These are phyloP conservation scores for Dysmachus trigonus DNA, from an alignment of 2,888 invertebrate species.

Conservation along the genomic window DNA sequence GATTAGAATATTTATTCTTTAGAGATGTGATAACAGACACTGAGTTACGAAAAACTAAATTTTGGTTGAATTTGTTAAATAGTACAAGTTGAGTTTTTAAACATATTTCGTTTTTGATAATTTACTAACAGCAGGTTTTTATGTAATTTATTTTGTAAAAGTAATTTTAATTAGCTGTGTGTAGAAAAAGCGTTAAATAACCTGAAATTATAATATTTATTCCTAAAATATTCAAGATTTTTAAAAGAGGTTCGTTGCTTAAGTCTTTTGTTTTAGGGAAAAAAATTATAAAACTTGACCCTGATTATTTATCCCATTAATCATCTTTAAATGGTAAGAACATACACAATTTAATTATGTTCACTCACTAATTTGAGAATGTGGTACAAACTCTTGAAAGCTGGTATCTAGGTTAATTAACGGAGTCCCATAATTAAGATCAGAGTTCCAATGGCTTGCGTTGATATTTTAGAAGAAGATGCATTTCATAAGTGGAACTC, in stretches of 20 bases:
- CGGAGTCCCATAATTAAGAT: not conserved
- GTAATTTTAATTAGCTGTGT: not conserved
- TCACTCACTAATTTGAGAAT: not conserved
- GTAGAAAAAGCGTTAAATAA: too few relatives aligned
- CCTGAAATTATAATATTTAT: too few relatives aligned
- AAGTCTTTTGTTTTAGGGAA: not conserved
- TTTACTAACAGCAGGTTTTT: too few relatives aligned
- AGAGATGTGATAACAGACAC: too few relatives aligned
- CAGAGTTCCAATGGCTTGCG: constrained; percentile 91
- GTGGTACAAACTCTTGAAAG: not conserved
- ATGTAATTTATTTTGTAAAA: too few relatives aligned
- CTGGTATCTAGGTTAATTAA: not conserved
- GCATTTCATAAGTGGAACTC: constrained; percentile 88
- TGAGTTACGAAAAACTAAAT: too few relatives aligned
- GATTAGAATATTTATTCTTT: too few relatives aligned
- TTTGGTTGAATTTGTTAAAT: too few relatives aligned
- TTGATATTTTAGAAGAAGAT: constrained; percentile 84
- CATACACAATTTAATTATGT: not conserved
- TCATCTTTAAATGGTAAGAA: not conserved
- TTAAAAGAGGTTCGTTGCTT: not conserved
- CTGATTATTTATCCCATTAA: not conserved
- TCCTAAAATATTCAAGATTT: not conserved
- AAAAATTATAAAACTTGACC: not conserved
- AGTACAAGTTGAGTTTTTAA: too few relatives aligned
- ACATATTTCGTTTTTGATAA: too few relatives aligned